A percentile compares a stretch with the other conserved stretches of the same genome.
phyloP scores from a whole-genome alignment of 2,888 invertebrate genomes.

The Schizotus pectinicornis region DNA sequence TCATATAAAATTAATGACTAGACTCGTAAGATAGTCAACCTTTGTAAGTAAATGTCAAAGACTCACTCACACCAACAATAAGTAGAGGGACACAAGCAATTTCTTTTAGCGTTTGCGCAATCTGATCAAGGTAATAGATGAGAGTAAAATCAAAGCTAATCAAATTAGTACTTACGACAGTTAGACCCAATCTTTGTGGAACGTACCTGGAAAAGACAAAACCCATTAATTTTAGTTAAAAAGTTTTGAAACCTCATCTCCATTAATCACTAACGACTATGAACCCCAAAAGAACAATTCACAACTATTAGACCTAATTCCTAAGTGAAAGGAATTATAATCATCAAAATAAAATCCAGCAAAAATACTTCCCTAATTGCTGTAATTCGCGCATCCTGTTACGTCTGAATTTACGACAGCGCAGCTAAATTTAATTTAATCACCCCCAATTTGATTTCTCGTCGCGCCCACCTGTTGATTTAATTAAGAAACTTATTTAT shows the following conservation, averaged over 20 bases:
- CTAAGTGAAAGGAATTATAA: too few relatives aligned
- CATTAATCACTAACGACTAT: conserved; percentile 13
- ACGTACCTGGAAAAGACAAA: conserved; percentile 40
- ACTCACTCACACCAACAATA: conserved; percentile 11
- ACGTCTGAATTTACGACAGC: conserved; percentile 1
- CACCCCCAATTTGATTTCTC: too few relatives aligned
- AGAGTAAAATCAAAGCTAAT: neutral
- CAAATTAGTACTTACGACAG: conserved; percentile 13
- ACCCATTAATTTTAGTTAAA: conserved; percentile 12
- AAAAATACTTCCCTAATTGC: neutral
- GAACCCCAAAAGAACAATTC: neutral
- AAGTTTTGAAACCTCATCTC: neutral
- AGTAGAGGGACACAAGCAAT: conserved; percentile 2
- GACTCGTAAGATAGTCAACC: conserved; percentile 28
- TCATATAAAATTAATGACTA: conserved; percentile 36
- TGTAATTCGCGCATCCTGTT: neutral
- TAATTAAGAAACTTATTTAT: conserved; percentile 19
- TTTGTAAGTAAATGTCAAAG: conserved; percentile 27
- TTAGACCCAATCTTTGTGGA: conserved; percentile 3
- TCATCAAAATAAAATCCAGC: too few relatives aligned
- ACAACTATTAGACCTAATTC: neutral
- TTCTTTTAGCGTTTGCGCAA: conserved; percentile 21
- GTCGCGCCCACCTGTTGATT: neutral
- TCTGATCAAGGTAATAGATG: conserved; percentile 8
- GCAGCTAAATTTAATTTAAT: neutral